Base-by-base conservation (phyloP, 2,888 invertebrate species). In the Volucella zonaria region DNA sequence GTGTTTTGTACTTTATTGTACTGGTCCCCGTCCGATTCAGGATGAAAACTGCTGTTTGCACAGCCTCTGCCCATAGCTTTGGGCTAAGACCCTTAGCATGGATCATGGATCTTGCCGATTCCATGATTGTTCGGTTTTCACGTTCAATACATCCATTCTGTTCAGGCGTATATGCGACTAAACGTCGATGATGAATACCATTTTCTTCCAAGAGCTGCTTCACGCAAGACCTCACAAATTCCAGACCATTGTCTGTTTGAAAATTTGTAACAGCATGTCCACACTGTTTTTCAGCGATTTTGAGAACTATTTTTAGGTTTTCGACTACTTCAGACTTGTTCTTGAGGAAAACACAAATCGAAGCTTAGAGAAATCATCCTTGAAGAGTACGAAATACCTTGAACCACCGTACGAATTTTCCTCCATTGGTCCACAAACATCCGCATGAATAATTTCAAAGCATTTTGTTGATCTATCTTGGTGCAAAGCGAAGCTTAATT, bases 41-140 rank as follows among this genome's bases (percentile, higher is more conserved):
- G 12, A 88, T 56, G 66, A 86, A 87, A 15, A 74, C 78, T 14
- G 88, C 89, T 11, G 88, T 87, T 11, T 88, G 87, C 0, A 90
- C 88, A 1, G 91, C 91, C 87, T 92, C 91, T n/a, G 90, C 90
- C 91, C 90, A 91, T 4, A 90, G 82, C 18, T 80, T 82, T 31
- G 82, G 79, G 4, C 71, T 43, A 8, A 89, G 23, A 0, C 87
- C 87, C 67, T 68, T 75, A 9, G 74, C 66, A 77, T 82, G 73
- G 10, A 86, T 38, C 80, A 87, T 82, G 9, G 87, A 62, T 52
- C 87, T 74, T 11, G 86, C 75, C 11, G 81, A 45, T 47, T 87
- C 86, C 11, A 86, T 75, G 8, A 87, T 61, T n/a, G 87, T 86
- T 59, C 86, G 45, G 49, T 78, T 87, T 14, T 86, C 87, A 43